Evolutionary conservation across 2,113 vertebrate species (phyloP).

Genomic region (Cariama cristata): DNA sequence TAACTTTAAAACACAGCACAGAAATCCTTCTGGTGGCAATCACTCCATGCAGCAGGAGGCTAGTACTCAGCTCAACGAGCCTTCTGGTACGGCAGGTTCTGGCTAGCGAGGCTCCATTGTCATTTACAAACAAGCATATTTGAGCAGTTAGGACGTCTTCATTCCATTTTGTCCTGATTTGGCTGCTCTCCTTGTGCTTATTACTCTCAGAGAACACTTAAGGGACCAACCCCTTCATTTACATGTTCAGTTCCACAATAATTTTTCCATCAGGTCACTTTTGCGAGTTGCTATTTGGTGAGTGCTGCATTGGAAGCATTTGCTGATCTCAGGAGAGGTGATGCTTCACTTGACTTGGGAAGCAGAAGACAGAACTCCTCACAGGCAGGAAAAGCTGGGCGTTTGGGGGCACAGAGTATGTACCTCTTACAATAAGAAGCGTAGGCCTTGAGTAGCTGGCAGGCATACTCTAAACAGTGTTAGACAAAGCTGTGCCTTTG

Average conservation of each 20-base stretch:
- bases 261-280: constrained; percentile 6
- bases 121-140: background rate
- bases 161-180: background rate
- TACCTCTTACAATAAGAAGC: background rate
- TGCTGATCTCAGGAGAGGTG: background rate
- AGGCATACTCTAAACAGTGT: background rate
- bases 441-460: background rate
- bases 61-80: background rate
- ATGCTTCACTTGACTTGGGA: background rate
- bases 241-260: background rate
- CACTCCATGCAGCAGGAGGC: background rate
- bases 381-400: background rate
- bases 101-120: background rate
- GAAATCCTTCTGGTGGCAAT: background rate
- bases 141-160: background rate
- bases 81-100: constrained; percentile 25
- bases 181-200: background rate
- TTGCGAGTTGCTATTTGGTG: background rate
- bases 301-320: background rate
- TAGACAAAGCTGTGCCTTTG: background rate
- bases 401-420: background rate
- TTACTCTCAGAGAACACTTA: background rate
- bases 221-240: background rate
- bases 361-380: background rate
- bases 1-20: background rate